Evolutionary conservation across 2,113 vertebrate genomes (phyloP).

Genomic region (Theristicus caerulescens): DNA sequence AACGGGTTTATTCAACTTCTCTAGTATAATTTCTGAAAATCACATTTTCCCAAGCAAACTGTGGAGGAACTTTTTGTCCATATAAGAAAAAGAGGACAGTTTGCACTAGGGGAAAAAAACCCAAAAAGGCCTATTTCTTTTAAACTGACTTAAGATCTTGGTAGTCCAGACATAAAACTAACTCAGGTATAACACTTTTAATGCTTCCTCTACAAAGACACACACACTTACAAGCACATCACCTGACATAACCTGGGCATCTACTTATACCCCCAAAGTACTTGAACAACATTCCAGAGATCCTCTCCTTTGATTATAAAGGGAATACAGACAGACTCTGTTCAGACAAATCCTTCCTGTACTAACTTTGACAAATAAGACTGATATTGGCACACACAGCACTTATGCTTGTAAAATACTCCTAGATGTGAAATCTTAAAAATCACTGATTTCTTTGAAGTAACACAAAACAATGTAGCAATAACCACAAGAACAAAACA

Average conservation of each 20-base stretch:
- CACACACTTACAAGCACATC: background rate
- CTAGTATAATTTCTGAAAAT: background rate
- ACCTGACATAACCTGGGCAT: background rate
- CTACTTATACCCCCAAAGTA: background rate
- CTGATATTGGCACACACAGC: background rate
- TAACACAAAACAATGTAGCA: background rate
- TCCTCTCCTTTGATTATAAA: background rate
- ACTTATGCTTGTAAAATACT: background rate
- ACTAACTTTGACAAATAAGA: background rate
- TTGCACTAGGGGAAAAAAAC: background rate
- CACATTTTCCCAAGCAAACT: background rate
- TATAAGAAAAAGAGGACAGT: background rate
- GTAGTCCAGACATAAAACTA: background rate
- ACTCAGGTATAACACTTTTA: background rate
- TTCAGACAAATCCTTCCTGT: background rate
- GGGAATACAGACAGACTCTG: background rate
- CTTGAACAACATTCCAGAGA: background rate
- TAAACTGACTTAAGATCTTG: background rate
- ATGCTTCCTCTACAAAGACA: background rate
- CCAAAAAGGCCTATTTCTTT: background rate
- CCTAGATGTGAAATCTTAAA: background rate
- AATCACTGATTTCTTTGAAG: background rate
- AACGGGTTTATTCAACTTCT: background rate
- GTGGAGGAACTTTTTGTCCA: background rate
- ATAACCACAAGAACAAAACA: background rate